Evolutionary conservation across 2,113 vertebrate genomes (phyloP), one percentile per base, ranked within the genome.

Genomic region (Camelus dromedarius): DNA sequence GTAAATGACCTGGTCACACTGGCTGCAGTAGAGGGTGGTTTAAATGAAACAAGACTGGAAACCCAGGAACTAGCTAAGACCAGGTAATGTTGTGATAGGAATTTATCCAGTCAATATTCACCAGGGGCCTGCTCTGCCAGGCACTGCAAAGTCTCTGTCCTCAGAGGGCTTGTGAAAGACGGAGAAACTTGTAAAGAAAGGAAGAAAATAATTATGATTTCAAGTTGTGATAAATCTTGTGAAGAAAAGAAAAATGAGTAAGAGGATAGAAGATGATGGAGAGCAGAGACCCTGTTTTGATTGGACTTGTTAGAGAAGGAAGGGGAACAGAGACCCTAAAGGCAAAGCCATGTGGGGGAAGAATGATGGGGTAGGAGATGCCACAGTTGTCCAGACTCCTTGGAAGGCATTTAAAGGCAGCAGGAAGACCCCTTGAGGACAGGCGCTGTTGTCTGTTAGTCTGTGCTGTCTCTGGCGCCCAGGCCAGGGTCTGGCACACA

Each of bases 201-300:
- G 72, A 79, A 80, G 60, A 85, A 90, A 90, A 48, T 73, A 69
- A 46, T n/a, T 89, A 15, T 60, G 48, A 60, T 54, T 79, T 96
- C 58, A 87, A 32, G 87, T 60, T 88, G 70, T 73, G 42, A 28
- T 70, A 26, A 73, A 62, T 79, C 52, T 32, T 89, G 16, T 82
- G 32, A 46, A 52, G 69, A 79, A 93, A 69, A 76, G 50, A 52
- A 73, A 76, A 70, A 81, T 66, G 19, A 77, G 13, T 69, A 66
- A 72, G n/a, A 86, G 18, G 52, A 15, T 48, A 60, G n/a, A 70
- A 56, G 80, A 38, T 73, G 58, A 50, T 54, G 70, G n/a, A 70
- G 70, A 67, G 56, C 32, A 85, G 56, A n/a, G 24, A 46, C 16
- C 19, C 30, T 79, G 0, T 89, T 70, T 54, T 62, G 64, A 79